Percentiles rank a stretch among this genome's conserved stretches.
Conservation (phyloP, 2,888 invertebrate species). For the Xylocampa areola region DNA sequence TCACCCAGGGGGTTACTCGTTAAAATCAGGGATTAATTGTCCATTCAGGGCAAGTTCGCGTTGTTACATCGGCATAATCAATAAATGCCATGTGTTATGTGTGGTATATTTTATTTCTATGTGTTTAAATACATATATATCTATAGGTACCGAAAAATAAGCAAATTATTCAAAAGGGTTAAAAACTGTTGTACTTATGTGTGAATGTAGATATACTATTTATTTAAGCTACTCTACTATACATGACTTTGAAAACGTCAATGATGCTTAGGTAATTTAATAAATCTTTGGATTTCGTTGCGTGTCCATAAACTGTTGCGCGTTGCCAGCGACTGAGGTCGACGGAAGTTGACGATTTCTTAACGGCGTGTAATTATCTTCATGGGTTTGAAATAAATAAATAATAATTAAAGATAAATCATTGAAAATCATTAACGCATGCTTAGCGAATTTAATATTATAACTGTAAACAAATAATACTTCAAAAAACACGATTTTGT, state of each 20-base stretch:
- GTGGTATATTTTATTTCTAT: not conserved
- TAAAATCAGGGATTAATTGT: slow-evolving; percentile 82
- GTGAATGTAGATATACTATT: not conserved
- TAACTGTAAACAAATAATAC: no score
- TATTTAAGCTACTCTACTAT: slow-evolving; percentile 5
- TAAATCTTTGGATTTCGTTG: slow-evolving; percentile 64
- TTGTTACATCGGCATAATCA: slow-evolving; percentile 53
- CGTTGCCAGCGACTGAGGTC: slow-evolving; percentile 73
- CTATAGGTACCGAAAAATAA: not conserved
- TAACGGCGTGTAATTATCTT: slow-evolving; percentile 70
- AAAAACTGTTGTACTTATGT: not conserved
- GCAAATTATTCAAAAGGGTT: not conserved
- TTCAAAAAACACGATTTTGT: no score
- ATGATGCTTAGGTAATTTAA: no score
- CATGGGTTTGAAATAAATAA: slow-evolving; percentile 67
- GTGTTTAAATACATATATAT: not conserved
- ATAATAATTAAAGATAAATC: no score
- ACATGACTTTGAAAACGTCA: slow-evolving; percentile 35
- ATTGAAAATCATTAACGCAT: no score
- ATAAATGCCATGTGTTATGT: slow-evolving; percentile 50
- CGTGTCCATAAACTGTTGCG: slow-evolving; percentile 73
- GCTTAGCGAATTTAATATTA: no score
- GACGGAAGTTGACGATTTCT: slow-evolving; percentile 84
- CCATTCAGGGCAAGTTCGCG: slow-evolving; percentile 69
- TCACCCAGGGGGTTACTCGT: slow-evolving; percentile 82